phyloP scores from a whole-genome alignment of 2,888 invertebrate genomes.

The Operophtera brumata region DNA sequence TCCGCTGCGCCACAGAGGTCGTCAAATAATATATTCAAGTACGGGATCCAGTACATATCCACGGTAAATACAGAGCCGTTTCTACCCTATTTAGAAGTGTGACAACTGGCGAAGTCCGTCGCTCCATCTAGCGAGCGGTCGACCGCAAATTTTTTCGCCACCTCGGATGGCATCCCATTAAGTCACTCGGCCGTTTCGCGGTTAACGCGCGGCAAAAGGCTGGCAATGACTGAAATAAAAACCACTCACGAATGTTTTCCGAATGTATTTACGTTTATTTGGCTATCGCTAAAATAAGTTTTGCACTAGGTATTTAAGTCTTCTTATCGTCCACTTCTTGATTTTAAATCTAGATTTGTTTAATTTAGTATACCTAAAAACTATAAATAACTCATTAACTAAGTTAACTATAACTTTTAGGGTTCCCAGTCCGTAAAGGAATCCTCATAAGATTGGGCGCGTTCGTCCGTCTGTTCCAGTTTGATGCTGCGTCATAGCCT shows the following conservation, averaged over 20 bases:
- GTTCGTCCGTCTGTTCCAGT: no score
- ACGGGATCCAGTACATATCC: no score
- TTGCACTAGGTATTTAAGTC: constrained; percentile 9
- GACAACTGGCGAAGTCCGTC: constrained; percentile 16
- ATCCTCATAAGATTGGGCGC: no score
- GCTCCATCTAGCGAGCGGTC: constrained; percentile 31
- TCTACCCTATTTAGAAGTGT: constrained; percentile 1
- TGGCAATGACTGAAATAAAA: constrained; percentile 35
- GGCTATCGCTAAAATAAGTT: constrained; percentile 22
- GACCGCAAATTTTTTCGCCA: constrained; percentile 33
- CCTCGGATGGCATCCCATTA: constrained; percentile 30
- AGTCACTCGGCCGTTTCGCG: constrained; percentile 30
- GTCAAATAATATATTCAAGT: no score
- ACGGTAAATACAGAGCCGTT: not conserved
- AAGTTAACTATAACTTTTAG: no score
- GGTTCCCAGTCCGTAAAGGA: no score
- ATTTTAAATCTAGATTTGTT: no score
- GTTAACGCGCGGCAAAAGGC: constrained; percentile 32
- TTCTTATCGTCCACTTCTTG: no score
- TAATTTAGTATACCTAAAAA: no score
- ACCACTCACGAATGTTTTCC: constrained; percentile 28
- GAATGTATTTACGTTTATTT: constrained; percentile 27
- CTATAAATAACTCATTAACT: no score
- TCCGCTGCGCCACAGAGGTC: no score
- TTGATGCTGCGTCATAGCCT: no score